phyloP scores from a whole-genome alignment of 2,888 invertebrate genomes.

The Xestobium rufovillosum region DNA sequence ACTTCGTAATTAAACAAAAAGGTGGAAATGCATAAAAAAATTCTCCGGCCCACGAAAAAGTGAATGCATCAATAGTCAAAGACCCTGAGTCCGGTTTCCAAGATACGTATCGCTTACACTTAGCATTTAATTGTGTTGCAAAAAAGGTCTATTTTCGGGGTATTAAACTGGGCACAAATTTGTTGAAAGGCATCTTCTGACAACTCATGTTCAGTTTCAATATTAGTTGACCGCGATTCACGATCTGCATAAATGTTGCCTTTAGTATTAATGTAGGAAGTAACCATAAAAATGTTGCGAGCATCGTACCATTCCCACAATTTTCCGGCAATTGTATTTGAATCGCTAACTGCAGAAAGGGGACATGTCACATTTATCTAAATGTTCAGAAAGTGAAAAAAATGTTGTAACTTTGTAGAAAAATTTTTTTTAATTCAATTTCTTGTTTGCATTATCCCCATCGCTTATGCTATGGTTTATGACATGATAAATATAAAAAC shows the following conservation, averaged over 20 bases:
- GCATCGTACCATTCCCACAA: constrained; percentile 18
- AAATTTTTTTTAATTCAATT: too few species aligned
- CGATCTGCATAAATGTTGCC: constrained; percentile 7
- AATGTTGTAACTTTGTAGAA: too few species aligned
- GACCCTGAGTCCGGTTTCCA: constrained; percentile 13
- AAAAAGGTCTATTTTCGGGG: constrained; percentile 10
- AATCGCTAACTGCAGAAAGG: too few species aligned
- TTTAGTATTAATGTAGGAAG: too few species aligned
- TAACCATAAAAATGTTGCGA: too few species aligned
- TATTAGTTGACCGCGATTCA: constrained; percentile 4
- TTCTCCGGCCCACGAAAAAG: constrained; percentile 9
- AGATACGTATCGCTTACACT: constrained; percentile 11
- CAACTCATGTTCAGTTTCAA: constrained; percentile 12
- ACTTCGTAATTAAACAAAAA: constrained; percentile 12
- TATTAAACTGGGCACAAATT: constrained; percentile 7
- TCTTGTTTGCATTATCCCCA: too few species aligned
- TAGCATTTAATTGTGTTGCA: constrained; percentile 11
- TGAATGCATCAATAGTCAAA: constrained; percentile 13
- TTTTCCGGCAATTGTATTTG: constrained; percentile 16
- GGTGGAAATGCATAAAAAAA: constrained; percentile 17
- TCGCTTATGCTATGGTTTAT: too few species aligned
- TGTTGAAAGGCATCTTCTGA: constrained; percentile 8
- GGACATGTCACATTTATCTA: too few species aligned
- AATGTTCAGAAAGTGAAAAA: too few species aligned
- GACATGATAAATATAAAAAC: too few species aligned